phyloP scores from a whole-genome alignment of 2,888 invertebrate species.

The Acrobasis suavella region DNA sequence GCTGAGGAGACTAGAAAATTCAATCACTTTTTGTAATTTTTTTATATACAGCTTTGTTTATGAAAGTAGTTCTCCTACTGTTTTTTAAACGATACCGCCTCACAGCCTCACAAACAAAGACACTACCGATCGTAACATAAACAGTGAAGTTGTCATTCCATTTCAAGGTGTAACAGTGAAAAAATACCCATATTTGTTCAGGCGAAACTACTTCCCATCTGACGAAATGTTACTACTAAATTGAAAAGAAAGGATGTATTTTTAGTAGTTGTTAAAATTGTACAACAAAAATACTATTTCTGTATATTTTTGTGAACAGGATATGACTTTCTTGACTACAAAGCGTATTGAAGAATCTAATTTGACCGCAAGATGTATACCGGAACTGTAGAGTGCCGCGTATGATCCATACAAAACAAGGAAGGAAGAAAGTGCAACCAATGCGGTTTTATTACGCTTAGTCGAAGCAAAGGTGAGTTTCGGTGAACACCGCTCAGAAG shows the following conservation, averaged over 20 bases:
- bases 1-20: too few species aligned
- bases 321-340: constrained; percentile 12
- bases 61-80: background rate
- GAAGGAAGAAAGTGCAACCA: constrained; percentile 54
- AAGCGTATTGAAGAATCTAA: constrained; percentile 16
- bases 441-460: constrained; percentile 57
- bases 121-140: too few species aligned
- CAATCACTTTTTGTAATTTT: too few species aligned
- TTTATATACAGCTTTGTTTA: too few species aligned
- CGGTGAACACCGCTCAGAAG: background rate
- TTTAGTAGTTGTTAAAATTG: background rate
- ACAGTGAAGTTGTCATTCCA: too few species aligned
- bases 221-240: too few species aligned
- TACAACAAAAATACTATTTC: background rate
- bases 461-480: constrained; percentile 35
- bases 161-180: too few species aligned
- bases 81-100: too few species aligned
- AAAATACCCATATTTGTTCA: too few species aligned
- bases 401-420: constrained; percentile 47
- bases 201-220: too few species aligned
- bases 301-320: background rate
- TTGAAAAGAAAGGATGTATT: too few species aligned
- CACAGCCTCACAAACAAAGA: too few species aligned
- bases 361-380: constrained; percentile 18
- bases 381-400: constrained; percentile 23